These are phyloP conservation scores for Hipposideros larvatus DNA, from an alignment of 2,797 vertebrate genomes.

Conservation along the genomic window DNA sequence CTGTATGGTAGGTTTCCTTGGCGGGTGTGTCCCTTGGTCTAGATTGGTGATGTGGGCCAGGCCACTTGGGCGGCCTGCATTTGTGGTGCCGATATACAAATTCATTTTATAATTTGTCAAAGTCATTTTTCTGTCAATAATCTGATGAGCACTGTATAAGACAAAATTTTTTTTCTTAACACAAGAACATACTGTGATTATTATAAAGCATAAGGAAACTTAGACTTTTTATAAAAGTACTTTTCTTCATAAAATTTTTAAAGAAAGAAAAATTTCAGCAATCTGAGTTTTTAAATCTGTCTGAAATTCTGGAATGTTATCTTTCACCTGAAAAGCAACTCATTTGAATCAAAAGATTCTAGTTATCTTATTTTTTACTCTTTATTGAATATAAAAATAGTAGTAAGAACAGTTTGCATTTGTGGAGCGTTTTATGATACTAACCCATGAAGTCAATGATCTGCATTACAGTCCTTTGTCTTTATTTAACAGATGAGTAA, in stretches of 20 bases:
- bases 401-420: not conserved
- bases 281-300: not conserved
- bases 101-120: constrained; percentile 1
- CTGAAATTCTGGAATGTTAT: constrained; percentile 8
- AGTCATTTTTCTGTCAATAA: not conserved
- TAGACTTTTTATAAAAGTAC: not conserved
- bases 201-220: not conserved
- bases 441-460: not conserved
- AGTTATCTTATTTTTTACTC: not conserved
- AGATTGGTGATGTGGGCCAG: not conserved
- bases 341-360: not conserved
- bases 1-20: not conserved
- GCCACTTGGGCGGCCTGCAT: not conserved
- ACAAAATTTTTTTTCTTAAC: not conserved
- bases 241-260: constrained; percentile 34
- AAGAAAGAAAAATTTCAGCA: not conserved
- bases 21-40: not conserved
- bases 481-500: not conserved
- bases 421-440: not conserved
- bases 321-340: constrained; percentile 17
- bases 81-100: not conserved
- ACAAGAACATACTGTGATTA: not conserved
- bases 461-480: not conserved
- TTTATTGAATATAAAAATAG: not conserved
- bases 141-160: not conserved